These are phyloP conservation scores for Acleris literana DNA, from an alignment of 2,888 invertebrate genomes.

Conservation along the genomic window DNA sequence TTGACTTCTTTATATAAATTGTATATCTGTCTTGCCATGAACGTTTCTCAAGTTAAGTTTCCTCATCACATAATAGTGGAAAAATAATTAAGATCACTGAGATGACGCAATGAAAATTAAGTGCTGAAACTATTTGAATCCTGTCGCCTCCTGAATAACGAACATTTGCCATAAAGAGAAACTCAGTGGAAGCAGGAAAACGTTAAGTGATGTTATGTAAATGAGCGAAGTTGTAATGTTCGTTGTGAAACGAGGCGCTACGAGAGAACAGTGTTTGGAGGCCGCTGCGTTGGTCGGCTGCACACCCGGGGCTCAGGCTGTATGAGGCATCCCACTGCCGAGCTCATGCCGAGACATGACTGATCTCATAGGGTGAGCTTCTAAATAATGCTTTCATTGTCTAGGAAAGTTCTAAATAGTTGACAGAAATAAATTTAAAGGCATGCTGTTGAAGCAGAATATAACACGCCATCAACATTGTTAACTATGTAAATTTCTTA, in stretches of 20 bases:
- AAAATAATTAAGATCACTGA: slow-evolving; percentile 5
- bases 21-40: slow-evolving; percentile 1
- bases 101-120: slow-evolving; percentile 34
- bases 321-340: not conserved
- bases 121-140: slow-evolving; percentile 19
- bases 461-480: no score
- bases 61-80: not conserved
- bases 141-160: not conserved
- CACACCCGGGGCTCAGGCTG: not conserved
- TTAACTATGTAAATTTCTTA: no score
- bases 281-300: not conserved
- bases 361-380: slow-evolving; percentile 6
- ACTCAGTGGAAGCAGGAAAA: slow-evolving; percentile 14
- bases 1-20: not conserved
- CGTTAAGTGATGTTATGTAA: slow-evolving; percentile 7
- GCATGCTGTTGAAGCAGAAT: no score
- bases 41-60: not conserved
- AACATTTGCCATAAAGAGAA: not conserved
- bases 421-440: not conserved
- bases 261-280: not conserved
- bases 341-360: slow-evolving; percentile 7
- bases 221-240: not conserved
- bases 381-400: not conserved
- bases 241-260: slow-evolving; percentile 10
- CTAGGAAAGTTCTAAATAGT: not conserved